These are phyloP conservation scores for Graphium colonna DNA, from an alignment of 2,888 invertebrate species.

Conservation along the genomic window DNA sequence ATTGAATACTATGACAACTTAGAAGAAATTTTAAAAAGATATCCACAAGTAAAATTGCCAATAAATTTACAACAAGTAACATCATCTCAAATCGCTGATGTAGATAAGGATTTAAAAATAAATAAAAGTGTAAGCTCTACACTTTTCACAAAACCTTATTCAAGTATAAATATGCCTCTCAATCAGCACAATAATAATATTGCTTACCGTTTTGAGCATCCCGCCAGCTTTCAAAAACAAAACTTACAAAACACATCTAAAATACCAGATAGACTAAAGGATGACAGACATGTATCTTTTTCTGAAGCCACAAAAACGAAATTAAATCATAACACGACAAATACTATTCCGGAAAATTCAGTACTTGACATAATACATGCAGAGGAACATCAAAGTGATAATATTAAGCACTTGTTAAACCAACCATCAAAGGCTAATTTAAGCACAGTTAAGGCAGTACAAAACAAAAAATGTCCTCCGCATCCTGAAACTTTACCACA, in stretches of 20 bases:
- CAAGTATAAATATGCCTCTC: background rate
- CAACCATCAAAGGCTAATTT: no score
- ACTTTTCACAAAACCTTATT: background rate
- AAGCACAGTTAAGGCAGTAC: no score
- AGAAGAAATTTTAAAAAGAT: constrained; percentile 30
- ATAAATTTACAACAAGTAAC: background rate
- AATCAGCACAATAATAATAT: background rate
- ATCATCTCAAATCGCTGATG: background rate
- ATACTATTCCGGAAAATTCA: no score
- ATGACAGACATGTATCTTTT: background rate
- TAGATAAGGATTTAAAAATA: background rate
- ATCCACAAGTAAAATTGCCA: constrained; percentile 33
- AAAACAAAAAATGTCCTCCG: no score
- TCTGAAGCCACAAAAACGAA: no score
- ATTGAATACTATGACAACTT: constrained; percentile 43
- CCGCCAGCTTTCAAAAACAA: background rate
- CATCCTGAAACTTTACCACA: no score
- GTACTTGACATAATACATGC: no score
- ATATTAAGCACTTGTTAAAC: no score
- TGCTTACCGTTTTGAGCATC: background rate
- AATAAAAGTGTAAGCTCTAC: background rate
- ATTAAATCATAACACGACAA: no score
- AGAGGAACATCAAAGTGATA: no score
- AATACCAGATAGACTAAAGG: background rate
- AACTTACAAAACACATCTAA: background rate